Conservation (phyloP, 2,797 vertebrate species). For the Cryptoblepharus egeriae region DNA sequence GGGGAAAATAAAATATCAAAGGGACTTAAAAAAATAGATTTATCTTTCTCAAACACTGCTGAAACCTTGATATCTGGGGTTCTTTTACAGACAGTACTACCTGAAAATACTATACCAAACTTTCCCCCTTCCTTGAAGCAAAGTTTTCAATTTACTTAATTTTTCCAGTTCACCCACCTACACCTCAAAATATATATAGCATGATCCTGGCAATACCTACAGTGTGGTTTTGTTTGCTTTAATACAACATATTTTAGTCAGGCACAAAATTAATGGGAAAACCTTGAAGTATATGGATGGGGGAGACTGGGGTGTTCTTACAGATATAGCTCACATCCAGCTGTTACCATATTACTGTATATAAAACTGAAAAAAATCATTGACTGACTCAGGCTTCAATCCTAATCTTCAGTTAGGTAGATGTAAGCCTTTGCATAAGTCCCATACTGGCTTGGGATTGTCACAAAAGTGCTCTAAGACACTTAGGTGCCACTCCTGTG, state of each 20-base stretch:
- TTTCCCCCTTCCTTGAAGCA: slow-evolving; percentile 20
- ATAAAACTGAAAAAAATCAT: no score
- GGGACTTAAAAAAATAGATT: slow-evolving; percentile 37
- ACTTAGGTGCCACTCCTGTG: no score
- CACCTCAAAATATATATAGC: slow-evolving; percentile 15
- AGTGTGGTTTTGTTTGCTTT: neutral
- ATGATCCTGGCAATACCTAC: neutral
- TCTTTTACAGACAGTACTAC: slow-evolving; percentile 45
- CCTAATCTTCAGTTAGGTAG: no score
- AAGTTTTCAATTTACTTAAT: slow-evolving; percentile 35
- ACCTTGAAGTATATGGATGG: neutral
- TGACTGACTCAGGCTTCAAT: no score
- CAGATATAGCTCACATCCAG: slow-evolving; percentile 23
- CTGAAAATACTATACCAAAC: slow-evolving; percentile 32
- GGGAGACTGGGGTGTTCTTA: neutral
- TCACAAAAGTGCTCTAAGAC: no score
- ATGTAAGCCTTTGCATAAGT: no score
- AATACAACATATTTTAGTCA: slow-evolving; percentile 15
- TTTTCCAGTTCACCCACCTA: slow-evolving; percentile 30
- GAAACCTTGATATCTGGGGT: slow-evolving; percentile 40
- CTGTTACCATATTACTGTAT: no score
- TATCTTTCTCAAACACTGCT: slow-evolving; percentile 57
- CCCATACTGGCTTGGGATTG: no score
- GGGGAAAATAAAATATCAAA: slow-evolving; percentile 50
- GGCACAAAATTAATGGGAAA: slow-evolving; percentile 30